Conservation (phyloP, 2,888 invertebrate species). For the Platycnemis pennipes region DNA sequence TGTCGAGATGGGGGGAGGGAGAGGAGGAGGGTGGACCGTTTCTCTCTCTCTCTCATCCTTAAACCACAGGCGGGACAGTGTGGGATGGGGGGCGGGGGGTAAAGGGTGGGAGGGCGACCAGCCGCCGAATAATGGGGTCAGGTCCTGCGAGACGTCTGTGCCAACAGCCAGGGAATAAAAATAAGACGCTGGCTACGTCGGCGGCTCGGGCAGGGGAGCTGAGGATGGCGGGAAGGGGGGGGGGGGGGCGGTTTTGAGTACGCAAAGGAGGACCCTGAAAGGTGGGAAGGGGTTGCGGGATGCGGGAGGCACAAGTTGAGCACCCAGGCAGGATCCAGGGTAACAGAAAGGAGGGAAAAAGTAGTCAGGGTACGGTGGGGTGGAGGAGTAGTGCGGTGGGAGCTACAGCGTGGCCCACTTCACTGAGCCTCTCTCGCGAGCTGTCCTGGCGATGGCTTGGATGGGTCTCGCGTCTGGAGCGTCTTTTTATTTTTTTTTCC, state of each 20-base stretch:
- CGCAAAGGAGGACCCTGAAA: constrained; percentile 20
- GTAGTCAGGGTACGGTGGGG: neutral
- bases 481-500: neutral
- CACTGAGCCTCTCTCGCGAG: neutral
- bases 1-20: too few relatives aligned
- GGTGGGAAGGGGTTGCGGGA: neutral
- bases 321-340: neutral
- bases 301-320: neutral
- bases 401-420: neutral
- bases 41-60: neutral
- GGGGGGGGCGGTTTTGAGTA: too few relatives aligned
- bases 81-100: neutral
- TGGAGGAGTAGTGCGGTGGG: neutral
- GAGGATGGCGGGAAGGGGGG: neutral
- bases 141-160: constrained; percentile 14
- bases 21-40: too few relatives aligned
- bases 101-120: neutral
- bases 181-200: neutral
- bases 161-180: constrained; percentile 29
- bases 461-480: neutral
- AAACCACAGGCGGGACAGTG: neutral
- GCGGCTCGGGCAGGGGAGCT: neutral
- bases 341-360: neutral
- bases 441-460: neutral
- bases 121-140: constrained; percentile 46